Evolutionary conservation across 2,888 invertebrate species (phyloP).

Genomic region (Portevinia maculata): DNA sequence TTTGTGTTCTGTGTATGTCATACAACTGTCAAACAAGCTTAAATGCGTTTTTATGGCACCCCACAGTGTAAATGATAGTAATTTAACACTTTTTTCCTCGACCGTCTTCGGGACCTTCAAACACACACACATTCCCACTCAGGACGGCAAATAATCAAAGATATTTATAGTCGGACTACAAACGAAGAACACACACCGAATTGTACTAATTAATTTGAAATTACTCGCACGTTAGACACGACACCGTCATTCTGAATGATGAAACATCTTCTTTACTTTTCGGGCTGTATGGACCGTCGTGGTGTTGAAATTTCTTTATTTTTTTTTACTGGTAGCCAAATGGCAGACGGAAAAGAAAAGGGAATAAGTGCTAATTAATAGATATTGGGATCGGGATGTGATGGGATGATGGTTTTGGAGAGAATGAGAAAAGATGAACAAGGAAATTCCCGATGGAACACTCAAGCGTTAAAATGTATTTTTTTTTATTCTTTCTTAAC

Average conservation of each 20-base stretch:
- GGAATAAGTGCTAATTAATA: conserved; percentile 71
- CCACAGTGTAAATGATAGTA: conserved; percentile 70
- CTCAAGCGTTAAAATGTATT: conserved; percentile 59
- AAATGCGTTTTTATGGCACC: conserved; percentile 68
- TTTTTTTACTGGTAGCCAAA: conserved; percentile 26
- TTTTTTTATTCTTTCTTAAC: conserved; percentile 30
- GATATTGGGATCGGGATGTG: conserved; percentile 47
- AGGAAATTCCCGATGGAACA: conserved; percentile 58
- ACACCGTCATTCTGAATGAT: conserved; percentile 70
- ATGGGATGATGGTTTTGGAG: conserved; percentile 52
- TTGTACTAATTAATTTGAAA: conserved; percentile 74
- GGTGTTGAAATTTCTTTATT: background rate
- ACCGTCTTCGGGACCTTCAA: conserved; percentile 8
- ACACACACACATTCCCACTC: background rate
- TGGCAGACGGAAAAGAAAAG: conserved; percentile 33
- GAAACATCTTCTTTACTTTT: conserved; percentile 62
- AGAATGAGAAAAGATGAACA: conserved; percentile 11
- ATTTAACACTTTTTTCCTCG: conserved; percentile 54
- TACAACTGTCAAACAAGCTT: conserved; percentile 70
- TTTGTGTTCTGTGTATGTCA: conserved; percentile 68
- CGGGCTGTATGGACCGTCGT: conserved; percentile 1
- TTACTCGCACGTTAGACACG: conserved; percentile 73
- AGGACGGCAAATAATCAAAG: conserved; percentile 53
- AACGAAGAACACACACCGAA: conserved; percentile 61
- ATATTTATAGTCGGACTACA: conserved; percentile 38